Evolutionary conservation across 2,113 vertebrate genomes (phyloP).

Genomic region (Channa argus): DNA sequence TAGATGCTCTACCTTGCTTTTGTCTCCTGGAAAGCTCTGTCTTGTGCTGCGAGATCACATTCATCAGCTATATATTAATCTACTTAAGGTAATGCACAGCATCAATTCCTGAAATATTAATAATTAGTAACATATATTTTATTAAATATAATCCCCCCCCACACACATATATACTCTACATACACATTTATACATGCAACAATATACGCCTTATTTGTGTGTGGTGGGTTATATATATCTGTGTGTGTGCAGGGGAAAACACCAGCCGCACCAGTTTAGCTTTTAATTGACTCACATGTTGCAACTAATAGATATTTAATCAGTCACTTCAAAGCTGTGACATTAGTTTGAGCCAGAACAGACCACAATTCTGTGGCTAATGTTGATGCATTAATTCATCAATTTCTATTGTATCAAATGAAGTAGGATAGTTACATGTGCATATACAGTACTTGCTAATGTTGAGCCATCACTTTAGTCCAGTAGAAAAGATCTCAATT

Average conservation of each 20-base stretch:
- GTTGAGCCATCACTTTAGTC: no score
- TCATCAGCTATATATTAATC: background rate
- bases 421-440: no score
- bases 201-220: no score
- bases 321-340: background rate
- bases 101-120: slow-evolving; percentile 4
- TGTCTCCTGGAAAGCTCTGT: background rate
- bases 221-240: no score
- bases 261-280: background rate
- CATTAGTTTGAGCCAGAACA: background rate
- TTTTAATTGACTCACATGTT: background rate
- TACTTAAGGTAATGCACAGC: background rate
- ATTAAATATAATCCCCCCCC: background rate
- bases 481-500: no score
- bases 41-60: slow-evolving; percentile 4
- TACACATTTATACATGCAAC: no score
- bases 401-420: no score
- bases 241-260: no score
- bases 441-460: no score
- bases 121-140: background rate
- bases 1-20: background rate
- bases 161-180: no score
- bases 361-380: background rate
- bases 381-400: background rate
- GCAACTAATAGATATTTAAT: background rate